Evolutionary conservation across 2,113 vertebrate genomes (phyloP), one percentile per base, ranked within the genome.

Genomic region (Pungitius pungitius): DNA sequence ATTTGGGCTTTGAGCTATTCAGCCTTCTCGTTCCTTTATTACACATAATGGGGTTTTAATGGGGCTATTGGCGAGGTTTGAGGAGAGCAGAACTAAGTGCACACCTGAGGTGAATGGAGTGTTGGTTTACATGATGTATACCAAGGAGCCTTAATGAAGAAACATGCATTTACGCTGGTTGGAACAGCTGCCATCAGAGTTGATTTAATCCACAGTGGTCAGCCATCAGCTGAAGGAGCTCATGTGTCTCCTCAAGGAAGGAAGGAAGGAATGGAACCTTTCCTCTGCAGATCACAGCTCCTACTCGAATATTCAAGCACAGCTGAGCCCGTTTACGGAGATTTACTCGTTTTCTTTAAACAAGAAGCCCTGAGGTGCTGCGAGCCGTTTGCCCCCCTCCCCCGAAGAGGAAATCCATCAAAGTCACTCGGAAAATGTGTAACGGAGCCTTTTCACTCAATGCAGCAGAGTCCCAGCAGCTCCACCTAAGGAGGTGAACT

Each of bases 21-120:
- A 65, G 51, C 74, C 55, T 60, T 57, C 59, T 59, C 77, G 49
- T 71, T 30, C 37, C 64, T 87, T 75, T 84, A 82, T 85, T 80
- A 80, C 70, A 43, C 11, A 20, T 89, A 87, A 89, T 86, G 80
- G 73, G 35, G 57, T 86, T 90, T 89, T 90, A 89, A 91, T 88
- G 87, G 75, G 37, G 55, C 79, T 67, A 54, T 71, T 68, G 87
- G 74, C 59, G 78, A 69, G 63, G 75, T 66, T 80, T 75, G 61
- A 74, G 77, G 75, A 76, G 84, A 82, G 67, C 58, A 63, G 82
- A 80, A 86, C 84, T 75, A 80, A 89, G 77, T 85, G 78, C 70
- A 78, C 85, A 88, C 78, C 87, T 89, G 85, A 86, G 86, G 87
- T 84, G 71, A 64, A 78, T 58, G 39, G 77, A 86, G 60, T 70